Percentiles rank a stretch among this genome's conserved stretches.
Evolutionary conservation across 1,140 invertebrate species (phyloP).

Genomic region (Leptopilina clavipes): DNA sequence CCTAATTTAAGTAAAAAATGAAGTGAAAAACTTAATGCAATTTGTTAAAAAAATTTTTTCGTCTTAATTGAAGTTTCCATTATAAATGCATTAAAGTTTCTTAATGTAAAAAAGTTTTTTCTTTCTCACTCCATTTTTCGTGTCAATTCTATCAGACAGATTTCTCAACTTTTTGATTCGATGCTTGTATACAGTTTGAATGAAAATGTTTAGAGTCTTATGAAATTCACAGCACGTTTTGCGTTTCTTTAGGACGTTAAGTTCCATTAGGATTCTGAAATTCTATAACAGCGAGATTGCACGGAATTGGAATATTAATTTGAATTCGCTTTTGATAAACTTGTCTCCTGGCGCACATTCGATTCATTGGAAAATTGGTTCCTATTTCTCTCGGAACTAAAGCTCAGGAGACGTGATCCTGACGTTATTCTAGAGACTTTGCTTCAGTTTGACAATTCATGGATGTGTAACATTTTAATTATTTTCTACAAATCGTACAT

Average conservation of each 20-base stretch:
- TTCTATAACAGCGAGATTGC: conserved; percentile 29
- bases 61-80: too few species aligned
- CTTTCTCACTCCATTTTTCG: too few species aligned
- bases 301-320: conserved; percentile 34
- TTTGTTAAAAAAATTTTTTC: too few species aligned
- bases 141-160: neutral
- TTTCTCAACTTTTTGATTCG: conserved; percentile 9
- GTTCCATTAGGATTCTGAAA: conserved; percentile 30
- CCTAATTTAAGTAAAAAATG: too few species aligned
- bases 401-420: conserved; percentile 27
- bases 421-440: conserved; percentile 31
- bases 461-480: neutral
- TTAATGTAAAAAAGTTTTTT: too few species aligned
- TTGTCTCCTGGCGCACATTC: conserved; percentile 32
- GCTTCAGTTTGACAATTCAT: neutral
- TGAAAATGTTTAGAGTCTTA: conserved; percentile 18
- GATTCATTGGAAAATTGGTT: conserved; percentile 35
- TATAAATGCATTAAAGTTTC: too few species aligned
- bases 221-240: conserved; percentile 24
- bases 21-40: too few species aligned
- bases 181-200: neutral
- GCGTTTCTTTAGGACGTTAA: conserved; percentile 31
- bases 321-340: conserved; percentile 34
- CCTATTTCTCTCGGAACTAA: neutral
- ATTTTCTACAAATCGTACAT: too few species aligned